These are phyloP conservation scores for Sebastolobus altivelis DNA, from an alignment of 2,797 vertebrate species.

Conservation along the genomic window DNA sequence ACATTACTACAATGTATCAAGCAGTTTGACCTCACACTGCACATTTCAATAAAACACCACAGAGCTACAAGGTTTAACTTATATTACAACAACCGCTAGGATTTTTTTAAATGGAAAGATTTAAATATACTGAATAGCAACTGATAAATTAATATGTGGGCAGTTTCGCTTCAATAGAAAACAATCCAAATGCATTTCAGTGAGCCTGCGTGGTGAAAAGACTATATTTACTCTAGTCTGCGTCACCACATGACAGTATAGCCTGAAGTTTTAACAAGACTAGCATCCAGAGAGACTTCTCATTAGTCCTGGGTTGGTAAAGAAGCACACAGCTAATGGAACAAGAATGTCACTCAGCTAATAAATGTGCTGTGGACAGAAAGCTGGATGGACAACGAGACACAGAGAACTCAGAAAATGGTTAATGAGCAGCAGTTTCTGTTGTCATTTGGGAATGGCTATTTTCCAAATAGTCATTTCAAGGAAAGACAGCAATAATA, in stretches of 20 bases:
- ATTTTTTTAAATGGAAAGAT: background rate
- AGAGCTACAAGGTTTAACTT: background rate
- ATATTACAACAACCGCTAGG: background rate
- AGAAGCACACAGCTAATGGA: constrained; percentile 60
- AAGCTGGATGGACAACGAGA: constrained; percentile 48
- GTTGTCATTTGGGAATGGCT: constrained; percentile 7
- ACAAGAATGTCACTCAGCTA: constrained; percentile 62
- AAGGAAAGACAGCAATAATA: background rate
- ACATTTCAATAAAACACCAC: background rate
- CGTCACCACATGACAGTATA: constrained; percentile 49
- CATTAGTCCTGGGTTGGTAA: constrained; percentile 59
- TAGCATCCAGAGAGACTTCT: constrained; percentile 56
- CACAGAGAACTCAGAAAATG: background rate
- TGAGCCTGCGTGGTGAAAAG: constrained; percentile 11
- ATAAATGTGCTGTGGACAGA: constrained; percentile 49
- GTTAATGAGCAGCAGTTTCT: constrained; percentile 54
- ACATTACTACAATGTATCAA: background rate
- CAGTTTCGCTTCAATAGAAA: constrained; percentile 19
- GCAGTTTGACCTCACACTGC: background rate
- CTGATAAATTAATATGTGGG: background rate
- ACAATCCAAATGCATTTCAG: constrained; percentile 19
- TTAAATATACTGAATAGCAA: background rate
- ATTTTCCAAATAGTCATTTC: constrained; percentile 5
- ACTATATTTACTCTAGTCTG: constrained; percentile 43
- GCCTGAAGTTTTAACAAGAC: constrained; percentile 64